Evolutionary conservation across 1,140 invertebrate genomes (phyloP), one percentile per base, ranked within the genome.

Genomic region (Spodoptera litura): DNA sequence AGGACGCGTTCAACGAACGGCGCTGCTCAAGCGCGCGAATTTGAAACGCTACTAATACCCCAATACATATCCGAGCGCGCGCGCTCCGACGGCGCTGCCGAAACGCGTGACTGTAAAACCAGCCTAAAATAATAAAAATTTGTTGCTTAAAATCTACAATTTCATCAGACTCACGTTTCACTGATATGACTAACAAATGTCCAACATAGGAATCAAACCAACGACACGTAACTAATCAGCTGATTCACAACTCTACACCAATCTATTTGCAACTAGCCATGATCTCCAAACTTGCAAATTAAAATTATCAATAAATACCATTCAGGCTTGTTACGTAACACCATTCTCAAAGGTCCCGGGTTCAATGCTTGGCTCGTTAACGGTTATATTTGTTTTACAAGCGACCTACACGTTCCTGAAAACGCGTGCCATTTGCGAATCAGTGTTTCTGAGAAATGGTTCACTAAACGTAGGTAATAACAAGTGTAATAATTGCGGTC

Each of bases 311-410:
- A 58, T 35, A 38, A 61, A 38, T 13, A 35, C 11, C 11, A 51
- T n/a, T 35, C 20, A 20, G 20, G 25, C 38, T 44, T 15, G 20
- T 66, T 49, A 20, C 62, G 62, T 51, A 12, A 66, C 15, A 66
- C 59, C 38, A 51, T 66, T 66, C 62, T 20, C 9, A 51, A 66
- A 66, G 62, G 62, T 66, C 62, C 44, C 62, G 31, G 20, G 62
- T 66, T 51, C 62, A 66, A 25, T 38, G 38, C 62, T 66, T 51
- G 38, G 62, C 20, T 66, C 38, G 62, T 66, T 66, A 66, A 66
- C 44, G 11, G 20, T 51, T 51, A 66, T 49, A 27, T 66, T 66
- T 51, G 44, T 66, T 51, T 66, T 66, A 51, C 62, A 20, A 25
- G 62, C 44, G 2, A 66, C 62, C 44, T 27, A 66, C 15, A 12